Evolutionary conservation across 2,113 vertebrate genomes (phyloP).

Genomic region (Psittacus erithacus): DNA sequence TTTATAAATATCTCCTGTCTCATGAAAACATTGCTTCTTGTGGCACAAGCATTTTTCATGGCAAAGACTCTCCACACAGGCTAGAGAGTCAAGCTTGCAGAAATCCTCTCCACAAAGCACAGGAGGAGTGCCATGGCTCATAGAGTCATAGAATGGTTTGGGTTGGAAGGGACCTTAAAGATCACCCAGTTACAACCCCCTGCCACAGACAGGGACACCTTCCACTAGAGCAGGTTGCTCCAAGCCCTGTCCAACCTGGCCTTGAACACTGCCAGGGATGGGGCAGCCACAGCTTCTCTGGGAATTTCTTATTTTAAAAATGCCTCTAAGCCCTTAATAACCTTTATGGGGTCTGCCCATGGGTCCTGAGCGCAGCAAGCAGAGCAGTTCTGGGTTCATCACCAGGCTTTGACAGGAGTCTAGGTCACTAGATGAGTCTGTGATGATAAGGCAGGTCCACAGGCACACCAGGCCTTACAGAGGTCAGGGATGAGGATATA

Average conservation of each 20-base stretch:
- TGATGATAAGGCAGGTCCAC: neutral
- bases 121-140: neutral
- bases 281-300: neutral
- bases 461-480: neutral
- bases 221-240: neutral
- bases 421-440: neutral
- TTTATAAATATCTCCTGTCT: neutral
- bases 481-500: rapidly evolving
- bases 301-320: neutral
- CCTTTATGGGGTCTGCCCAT: neutral
- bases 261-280: neutral
- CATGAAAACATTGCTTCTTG: neutral
- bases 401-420: neutral
- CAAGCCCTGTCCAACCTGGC: neutral
- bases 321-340: neutral
- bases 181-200: no score
- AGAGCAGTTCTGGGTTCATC: neutral
- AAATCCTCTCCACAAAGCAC: neutral
- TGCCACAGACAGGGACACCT: neutral
- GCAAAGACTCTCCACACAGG: neutral
- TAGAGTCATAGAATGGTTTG: neutral
- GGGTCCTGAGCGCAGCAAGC: rapidly evolving
- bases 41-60: neutral
- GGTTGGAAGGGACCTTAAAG: no score
- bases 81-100: neutral